Evolutionary conservation across 2,888 invertebrate species (phyloP).

Genomic region (Idaea dimidiata): DNA sequence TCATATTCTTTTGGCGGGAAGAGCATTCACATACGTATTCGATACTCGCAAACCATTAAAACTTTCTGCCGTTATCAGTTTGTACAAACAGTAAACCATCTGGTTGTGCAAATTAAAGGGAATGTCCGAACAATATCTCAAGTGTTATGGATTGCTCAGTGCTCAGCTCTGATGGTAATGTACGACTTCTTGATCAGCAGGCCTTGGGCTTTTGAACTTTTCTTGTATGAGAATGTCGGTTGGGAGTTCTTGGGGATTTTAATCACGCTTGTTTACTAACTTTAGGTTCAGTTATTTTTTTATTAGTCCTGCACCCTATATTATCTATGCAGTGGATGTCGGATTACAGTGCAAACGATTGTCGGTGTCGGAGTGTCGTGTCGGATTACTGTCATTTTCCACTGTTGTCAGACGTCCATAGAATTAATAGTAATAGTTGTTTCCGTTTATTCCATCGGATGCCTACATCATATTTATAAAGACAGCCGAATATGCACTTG

Average conservation of each 20-base stretch:
- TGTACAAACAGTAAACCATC: neutral
- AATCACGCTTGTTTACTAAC: neutral
- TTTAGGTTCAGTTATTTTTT: no score
- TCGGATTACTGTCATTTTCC: no score
- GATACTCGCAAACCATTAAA: neutral
- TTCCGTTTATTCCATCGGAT: no score
- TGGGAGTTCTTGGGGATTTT: neutral
- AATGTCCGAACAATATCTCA: constrained; percentile 50
- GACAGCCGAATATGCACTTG: no score
- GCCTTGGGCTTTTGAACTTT: constrained; percentile 68
- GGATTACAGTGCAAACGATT: no score
- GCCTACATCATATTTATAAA: no score
- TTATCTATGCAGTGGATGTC: no score
- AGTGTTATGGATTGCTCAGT: constrained; percentile 65
- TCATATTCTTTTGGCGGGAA: neutral
- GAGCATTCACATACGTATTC: neutral
- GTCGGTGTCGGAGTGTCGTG: no score
- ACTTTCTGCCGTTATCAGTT: neutral
- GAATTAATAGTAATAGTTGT: no score
- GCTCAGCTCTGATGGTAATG: constrained; percentile 53
- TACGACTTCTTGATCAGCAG: constrained; percentile 67
- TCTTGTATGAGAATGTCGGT: constrained; percentile 33
- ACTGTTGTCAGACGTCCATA: no score
- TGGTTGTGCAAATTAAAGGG: constrained; percentile 22
- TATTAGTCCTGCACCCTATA: no score